Evolutionary conservation across 2,797 vertebrate genomes (phyloP), one percentile per base, ranked within the genome.

Genomic region (Perodicticus potto): DNA sequence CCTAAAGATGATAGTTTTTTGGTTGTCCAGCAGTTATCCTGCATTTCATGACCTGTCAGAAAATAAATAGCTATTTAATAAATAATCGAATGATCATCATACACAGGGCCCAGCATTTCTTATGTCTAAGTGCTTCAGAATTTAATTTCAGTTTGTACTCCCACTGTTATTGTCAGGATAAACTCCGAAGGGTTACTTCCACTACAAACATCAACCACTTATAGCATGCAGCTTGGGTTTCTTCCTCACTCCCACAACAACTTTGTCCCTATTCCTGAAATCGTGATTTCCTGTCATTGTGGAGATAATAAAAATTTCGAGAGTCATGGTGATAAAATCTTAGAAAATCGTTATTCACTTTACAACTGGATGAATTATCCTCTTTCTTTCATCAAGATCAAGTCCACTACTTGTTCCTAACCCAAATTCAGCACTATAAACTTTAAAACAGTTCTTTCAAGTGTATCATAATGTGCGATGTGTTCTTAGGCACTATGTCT

Each of bases 291-390:
- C 40, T 88, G 61, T 45, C 82, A 74, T 29, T 77, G 40, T 45
- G 49, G 73, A 88, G 88, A 92, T 12, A 70, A 92, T 78, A 37
- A 72, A 85, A 84, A 67, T 19, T 85, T 80, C n/a, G 63, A 72
- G 59, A 70, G 27, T 20, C 34, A 63, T 20, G 11, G 32, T 45
- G 37, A 77, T 83, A 32, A 89, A 72, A n/a, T 81, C 85, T 74
- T 70, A 78, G 63, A 69, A 89, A 95, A 82, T 74, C 93, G 87
- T 93, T 65, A 83, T 85, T 78, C 59, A 83, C 90, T 92, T 96
- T 65, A 82, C 81, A 91, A 67, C 53, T 37, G 49, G 34, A 70
- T 83, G 63, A 74, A 85, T 92, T 85, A 83, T 59, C 55, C 1
- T 88, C 73, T 81, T 85, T 80, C n/a, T 91, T 45, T 70, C 87